Evolutionary conservation across 2,113 vertebrate genomes (phyloP).

Genomic region (Puffinus mauretanicus): DNA sequence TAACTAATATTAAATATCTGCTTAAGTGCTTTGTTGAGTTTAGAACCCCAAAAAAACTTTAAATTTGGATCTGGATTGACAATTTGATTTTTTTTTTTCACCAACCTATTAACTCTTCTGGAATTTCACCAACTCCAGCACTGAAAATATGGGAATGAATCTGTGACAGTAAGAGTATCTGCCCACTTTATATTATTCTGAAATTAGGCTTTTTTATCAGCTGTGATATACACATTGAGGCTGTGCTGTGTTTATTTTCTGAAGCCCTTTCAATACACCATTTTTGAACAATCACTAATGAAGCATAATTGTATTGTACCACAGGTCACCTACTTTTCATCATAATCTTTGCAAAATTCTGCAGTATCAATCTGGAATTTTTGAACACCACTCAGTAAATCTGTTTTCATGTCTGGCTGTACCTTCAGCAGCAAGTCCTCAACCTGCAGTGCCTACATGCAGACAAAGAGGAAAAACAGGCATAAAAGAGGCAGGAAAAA

Average conservation of each 20-base stretch:
- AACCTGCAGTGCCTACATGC: constrained; percentile 72
- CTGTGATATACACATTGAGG: not conserved
- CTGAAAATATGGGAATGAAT: not conserved
- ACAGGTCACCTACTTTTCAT: constrained; percentile 69
- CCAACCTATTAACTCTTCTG: not conserved
- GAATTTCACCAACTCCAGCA: not conserved
- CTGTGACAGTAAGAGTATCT: not conserved
- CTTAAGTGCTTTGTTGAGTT: not conserved
- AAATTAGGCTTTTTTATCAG: not conserved
- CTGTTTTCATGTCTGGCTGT: constrained; percentile 79
- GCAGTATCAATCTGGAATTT: constrained; percentile 68
- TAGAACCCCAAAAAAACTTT: fast-evolving
- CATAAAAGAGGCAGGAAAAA: not conserved
- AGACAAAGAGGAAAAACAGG: not conserved
- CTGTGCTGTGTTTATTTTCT: not conserved
- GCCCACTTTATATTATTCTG: not conserved
- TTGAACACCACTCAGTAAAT: constrained; percentile 73
- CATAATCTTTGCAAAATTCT: constrained; percentile 75
- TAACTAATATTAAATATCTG: not conserved
- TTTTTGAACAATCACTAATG: not conserved
- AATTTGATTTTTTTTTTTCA: not conserved
- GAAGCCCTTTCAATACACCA: not conserved
- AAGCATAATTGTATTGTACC: not conserved
- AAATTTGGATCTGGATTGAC: not conserved
- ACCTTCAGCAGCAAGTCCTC: constrained; percentile 77